A percentile compares a stretch with the other conserved stretches of the same genome.
phyloP scores from a whole-genome alignment of 2,797 vertebrate genomes.

The Clangula hyemalis region DNA sequence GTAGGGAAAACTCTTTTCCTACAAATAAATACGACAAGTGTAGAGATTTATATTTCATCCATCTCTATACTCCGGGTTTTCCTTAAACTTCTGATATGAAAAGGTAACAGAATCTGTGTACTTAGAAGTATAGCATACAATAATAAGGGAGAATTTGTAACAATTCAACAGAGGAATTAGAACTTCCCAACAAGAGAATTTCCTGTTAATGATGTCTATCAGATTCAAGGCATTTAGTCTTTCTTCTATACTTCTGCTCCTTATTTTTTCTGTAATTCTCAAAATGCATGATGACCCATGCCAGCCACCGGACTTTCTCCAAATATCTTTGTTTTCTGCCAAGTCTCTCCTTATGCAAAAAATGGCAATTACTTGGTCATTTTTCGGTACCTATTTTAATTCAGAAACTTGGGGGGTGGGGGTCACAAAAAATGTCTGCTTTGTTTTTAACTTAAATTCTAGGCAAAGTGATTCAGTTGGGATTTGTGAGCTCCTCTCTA shows the following conservation, averaged over 20 bases:
- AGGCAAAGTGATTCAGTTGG: background rate
- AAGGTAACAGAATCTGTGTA: background rate
- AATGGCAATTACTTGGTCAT: background rate
- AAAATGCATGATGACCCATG: background rate
- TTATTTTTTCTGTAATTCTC: background rate
- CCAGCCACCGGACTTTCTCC: background rate
- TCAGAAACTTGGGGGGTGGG: background rate
- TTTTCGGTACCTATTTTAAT: background rate
- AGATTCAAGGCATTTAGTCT: background rate
- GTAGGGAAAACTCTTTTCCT: background rate
- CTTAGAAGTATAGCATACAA: background rate
- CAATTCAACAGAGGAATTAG: background rate
- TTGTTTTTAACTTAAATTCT: background rate
- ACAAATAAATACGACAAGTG: background rate
- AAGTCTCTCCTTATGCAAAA: background rate
- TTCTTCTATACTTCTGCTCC: background rate
- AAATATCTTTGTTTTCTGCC: background rate
- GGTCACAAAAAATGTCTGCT: background rate
- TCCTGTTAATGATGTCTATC: background rate
- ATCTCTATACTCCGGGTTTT: background rate
- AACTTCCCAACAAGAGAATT: background rate
- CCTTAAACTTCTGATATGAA: background rate
- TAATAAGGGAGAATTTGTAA: background rate
- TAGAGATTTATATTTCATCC: background rate
- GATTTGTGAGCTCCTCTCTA: background rate